These are phyloP conservation scores for Amblyteles armatorius DNA, from an alignment of 2,888 invertebrate species.

Conservation along the genomic window DNA sequence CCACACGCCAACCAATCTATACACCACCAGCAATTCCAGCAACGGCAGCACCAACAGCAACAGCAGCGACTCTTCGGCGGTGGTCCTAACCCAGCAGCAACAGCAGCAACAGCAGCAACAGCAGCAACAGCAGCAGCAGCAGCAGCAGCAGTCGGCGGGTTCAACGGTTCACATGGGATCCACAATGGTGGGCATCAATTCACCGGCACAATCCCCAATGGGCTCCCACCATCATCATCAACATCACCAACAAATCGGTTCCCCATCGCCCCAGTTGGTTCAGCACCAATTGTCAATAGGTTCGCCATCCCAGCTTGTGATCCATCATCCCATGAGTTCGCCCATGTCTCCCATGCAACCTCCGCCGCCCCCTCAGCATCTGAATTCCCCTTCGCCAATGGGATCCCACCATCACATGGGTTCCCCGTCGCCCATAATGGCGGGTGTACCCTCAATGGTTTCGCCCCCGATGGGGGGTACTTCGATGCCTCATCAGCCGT, in stretches of 20 bases:
- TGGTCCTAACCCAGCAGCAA: constrained; percentile 85
- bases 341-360: constrained; percentile 81
- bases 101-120: constrained; percentile 85
- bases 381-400: constrained; percentile 83
- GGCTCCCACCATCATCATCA: constrained; percentile 76
- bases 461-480: constrained; percentile 83
- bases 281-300: constrained; percentile 86
- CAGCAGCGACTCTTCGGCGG: constrained; percentile 79
- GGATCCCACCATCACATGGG: constrained; percentile 82
- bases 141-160: constrained; percentile 86
- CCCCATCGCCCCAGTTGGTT: constrained; percentile 87
- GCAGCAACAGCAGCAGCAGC: constrained; percentile 84
- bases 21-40: constrained; percentile 82
- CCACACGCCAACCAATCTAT: constrained; percentile 91
- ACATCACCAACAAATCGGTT: constrained; percentile 86
- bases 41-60: constrained; percentile 85
- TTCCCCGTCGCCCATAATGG: constrained; percentile 85
- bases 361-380: constrained; percentile 77
- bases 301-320: constrained; percentile 84
- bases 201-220: constrained; percentile 76
- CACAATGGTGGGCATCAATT: constrained; percentile 77
- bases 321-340: constrained; percentile 82
- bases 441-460: constrained; percentile 79
- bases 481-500: constrained; percentile 86
- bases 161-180: constrained; percentile 81